Percentiles rank a stretch among this genome's conserved stretches.
These are phyloP conservation scores for Pelecanus crispus DNA, from an alignment of 2,113 vertebrate species.

Conservation along the genomic window DNA sequence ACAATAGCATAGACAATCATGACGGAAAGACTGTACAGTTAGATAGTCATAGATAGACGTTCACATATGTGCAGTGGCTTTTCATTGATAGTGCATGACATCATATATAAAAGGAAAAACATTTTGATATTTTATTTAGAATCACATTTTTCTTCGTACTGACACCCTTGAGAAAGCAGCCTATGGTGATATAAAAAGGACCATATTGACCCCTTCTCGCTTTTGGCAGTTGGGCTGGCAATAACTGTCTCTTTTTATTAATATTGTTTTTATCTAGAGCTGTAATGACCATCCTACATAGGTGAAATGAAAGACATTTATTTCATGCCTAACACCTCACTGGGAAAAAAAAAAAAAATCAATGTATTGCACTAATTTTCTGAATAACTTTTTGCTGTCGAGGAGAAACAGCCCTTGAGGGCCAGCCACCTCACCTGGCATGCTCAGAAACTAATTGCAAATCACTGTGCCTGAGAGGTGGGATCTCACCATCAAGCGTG, in stretches of 20 bases:
- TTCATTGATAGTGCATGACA: background rate
- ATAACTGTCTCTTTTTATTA: slow-evolving; percentile 56
- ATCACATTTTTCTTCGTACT: background rate
- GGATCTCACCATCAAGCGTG: background rate
- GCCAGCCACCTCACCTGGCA: slow-evolving; percentile 13
- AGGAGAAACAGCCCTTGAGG: slow-evolving; percentile 17
- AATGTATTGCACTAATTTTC: slow-evolving; percentile 47
- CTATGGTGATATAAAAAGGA: background rate
- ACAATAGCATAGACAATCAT: background rate
- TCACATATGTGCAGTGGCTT: background rate
- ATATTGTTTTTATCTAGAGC: slow-evolving; percentile 57
- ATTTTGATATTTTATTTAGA: background rate
- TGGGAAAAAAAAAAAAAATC: slow-evolving; percentile 12
- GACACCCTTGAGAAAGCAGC: background rate
- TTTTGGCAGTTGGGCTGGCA: slow-evolving; percentile 14
- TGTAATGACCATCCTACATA: slow-evolving; percentile 11
- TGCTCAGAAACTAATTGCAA: slow-evolving; percentile 54
- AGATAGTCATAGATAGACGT: background rate
- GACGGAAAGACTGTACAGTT: background rate
- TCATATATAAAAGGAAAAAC: background rate
- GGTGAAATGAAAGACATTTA: slow-evolving; percentile 67
- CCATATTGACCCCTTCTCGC: background rate
- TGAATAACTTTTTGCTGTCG: slow-evolving; percentile 39
- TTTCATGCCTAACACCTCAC: slow-evolving; percentile 25
- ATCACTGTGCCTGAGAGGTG: slow-evolving; percentile 6